These are phyloP conservation scores for Timandra comae DNA, from an alignment of 2,888 invertebrate genomes.

Conservation along the genomic window DNA sequence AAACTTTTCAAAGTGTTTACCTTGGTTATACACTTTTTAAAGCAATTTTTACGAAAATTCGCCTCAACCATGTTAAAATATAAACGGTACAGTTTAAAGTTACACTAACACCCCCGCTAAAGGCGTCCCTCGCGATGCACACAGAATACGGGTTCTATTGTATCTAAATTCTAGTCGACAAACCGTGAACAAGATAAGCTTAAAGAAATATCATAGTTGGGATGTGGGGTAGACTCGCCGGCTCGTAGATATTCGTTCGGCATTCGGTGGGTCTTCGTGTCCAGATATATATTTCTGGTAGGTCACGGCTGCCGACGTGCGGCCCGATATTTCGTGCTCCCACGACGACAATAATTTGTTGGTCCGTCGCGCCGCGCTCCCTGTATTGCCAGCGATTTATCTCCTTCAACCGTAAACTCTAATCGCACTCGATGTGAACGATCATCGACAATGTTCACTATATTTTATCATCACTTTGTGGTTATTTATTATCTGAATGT, in stretches of 20 bases:
- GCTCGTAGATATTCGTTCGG: constrained; percentile 21
- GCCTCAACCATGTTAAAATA: no score
- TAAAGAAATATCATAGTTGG: constrained; percentile 21
- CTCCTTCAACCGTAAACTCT: constrained; percentile 50
- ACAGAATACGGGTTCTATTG: constrained; percentile 12
- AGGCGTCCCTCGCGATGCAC: neutral
- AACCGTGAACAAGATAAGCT: constrained; percentile 19
- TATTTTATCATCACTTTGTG: constrained; percentile 26
- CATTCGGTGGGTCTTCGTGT: constrained; percentile 25
- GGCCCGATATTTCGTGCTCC: constrained; percentile 63
- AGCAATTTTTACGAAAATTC: no score
- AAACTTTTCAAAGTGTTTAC: no score
- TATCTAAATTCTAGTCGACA: constrained; percentile 16
- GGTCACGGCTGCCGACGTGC: constrained; percentile 42
- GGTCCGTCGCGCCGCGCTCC: constrained; percentile 55
- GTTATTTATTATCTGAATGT: no score
- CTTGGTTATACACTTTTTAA: no score
- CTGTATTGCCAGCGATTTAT: constrained; percentile 56
- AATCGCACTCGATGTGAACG: constrained; percentile 48
- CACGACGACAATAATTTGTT: constrained; percentile 70
- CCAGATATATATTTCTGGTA: constrained; percentile 45
- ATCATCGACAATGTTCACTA: constrained; percentile 32
- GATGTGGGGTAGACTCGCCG: constrained; percentile 14
- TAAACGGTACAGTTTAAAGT: no score
- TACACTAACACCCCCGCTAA: neutral